A percentile compares a stretch with the other conserved stretches of the same genome.
Evolutionary conservation across 1,140 invertebrate genomes (phyloP).

Genomic region (Araneus ventricosus): DNA sequence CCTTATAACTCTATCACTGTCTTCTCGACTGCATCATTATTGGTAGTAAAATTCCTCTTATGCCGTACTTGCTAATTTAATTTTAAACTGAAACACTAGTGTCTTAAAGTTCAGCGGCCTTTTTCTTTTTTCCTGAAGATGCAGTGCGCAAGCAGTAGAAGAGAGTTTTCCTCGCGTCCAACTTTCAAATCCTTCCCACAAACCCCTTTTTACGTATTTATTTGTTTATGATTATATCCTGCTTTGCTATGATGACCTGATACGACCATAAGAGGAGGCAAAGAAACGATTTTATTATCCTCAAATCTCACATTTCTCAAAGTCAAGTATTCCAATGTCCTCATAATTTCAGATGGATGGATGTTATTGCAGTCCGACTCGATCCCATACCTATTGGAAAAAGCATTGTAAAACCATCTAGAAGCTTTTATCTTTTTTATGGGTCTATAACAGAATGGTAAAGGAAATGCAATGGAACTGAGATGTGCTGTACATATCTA

Average conservation of each 20-base stretch:
- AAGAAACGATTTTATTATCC: constrained; percentile 46
- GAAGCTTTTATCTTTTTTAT: not conserved
- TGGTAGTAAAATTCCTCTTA: constrained; percentile 39
- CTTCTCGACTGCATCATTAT: constrained; percentile 39
- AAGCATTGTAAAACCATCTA: constrained; percentile 5
- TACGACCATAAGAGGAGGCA: constrained; percentile 27
- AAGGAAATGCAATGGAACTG: not conserved
- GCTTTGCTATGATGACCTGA: constrained; percentile 9
- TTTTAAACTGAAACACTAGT: constrained; percentile 60
- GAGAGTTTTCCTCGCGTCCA: not conserved
- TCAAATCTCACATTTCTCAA: constrained; percentile 35
- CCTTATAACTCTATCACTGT: constrained; percentile 59
- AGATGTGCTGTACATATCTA: not conserved
- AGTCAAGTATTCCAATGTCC: constrained; percentile 32
- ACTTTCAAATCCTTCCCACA: not conserved
- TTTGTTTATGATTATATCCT: constrained; percentile 55
- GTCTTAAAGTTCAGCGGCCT: constrained; percentile 50
- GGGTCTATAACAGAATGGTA: not conserved
- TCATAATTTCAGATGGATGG: constrained; percentile 18
- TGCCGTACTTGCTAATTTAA: constrained; percentile 58
- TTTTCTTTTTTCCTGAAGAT: not conserved
- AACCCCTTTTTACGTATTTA: constrained; percentile 20
- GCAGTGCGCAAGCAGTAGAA: not conserved
- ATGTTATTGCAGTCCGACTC: not conserved
- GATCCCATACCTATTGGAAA: not conserved